Evolutionary conservation across 2,113 vertebrate species (phyloP), one percentile per base, ranked within the genome.

Genomic region (Morone chrysops): DNA sequence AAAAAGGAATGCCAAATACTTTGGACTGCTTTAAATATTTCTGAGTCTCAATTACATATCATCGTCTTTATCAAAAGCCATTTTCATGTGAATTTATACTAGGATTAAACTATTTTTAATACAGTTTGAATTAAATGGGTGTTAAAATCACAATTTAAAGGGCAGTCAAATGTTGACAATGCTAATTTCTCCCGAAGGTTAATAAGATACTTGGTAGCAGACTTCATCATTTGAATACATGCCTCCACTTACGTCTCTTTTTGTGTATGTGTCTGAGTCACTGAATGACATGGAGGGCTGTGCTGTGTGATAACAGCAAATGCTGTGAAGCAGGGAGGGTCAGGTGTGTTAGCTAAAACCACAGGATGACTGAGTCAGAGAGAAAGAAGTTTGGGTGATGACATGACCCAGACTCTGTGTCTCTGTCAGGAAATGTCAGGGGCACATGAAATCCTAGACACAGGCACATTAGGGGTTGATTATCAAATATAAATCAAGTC

Each of bases 141-240:
- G 65, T 82, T 40, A 69, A 79, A 82, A 70, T 82, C 36, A 6
- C 38, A 80, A 56, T 57, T 65, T 50, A 31, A 50, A 53, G 16
- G 45, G n/a, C 41, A 66, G 80, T 56, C 25, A 67, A 73, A 70
- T 4, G 14, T 60, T 1, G 10, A 75, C 73, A 65, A 79, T 62
- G 74, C 63, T 66, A 84, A 87, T 92, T 89, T 70, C 47, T 78
- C 13, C 5, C 31, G 73, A 78, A 80, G 80, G 84, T 84, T 86
- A 90, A 65, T 13, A 31, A 62, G 43, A 66, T 16, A 16, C 0
- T 53, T 53, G 59, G 41, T 22, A 8, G 13, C 31, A 53, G 13
- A 41, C 12, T 20, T 50, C 70, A 57, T 69, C 62, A 7, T 83
- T 68, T 40, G 14, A 77, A 86, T 54, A 22, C 57, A 43, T 59